A percentile compares a stretch with the other conserved stretches of the same genome.
These are phyloP conservation scores for Chelidonichthys spinosus DNA, from an alignment of 2,797 vertebrate species.

Conservation along the genomic window DNA sequence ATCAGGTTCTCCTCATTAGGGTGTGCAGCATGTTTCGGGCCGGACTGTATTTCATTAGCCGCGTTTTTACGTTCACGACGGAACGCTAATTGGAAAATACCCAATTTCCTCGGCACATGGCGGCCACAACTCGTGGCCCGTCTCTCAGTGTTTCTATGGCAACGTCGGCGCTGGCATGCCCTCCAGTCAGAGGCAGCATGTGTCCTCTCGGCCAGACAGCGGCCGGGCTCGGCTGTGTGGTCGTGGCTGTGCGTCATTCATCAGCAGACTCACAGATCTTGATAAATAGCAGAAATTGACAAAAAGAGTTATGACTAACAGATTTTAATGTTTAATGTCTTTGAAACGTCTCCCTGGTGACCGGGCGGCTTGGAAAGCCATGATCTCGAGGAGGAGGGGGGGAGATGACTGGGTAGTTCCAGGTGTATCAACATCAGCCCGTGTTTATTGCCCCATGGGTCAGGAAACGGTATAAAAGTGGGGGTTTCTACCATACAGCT, in stretches of 20 bases:
- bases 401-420: constrained; percentile 35
- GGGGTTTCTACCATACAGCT: constrained; percentile 38
- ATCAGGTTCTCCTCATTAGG: constrained; percentile 43
- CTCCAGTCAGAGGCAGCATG: constrained; percentile 21
- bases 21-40: neutral
- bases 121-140: constrained; percentile 12
- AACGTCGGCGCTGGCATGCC: constrained; percentile 13
- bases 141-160: constrained; percentile 27
- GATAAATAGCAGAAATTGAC: neutral
- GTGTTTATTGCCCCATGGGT: constrained; percentile 24
- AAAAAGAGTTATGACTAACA: constrained; percentile 55
- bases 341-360: constrained; percentile 43
- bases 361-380: constrained; percentile 27
- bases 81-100: constrained; percentile 47
- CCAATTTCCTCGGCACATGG: constrained; percentile 30
- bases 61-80: constrained; percentile 20
- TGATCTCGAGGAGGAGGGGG: constrained; percentile 4
- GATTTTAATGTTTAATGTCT: constrained; percentile 54
- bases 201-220: constrained; percentile 13
- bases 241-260: constrained; percentile 39
- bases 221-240: neutral
- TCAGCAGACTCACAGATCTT: constrained; percentile 47
- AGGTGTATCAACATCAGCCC: constrained; percentile 66
- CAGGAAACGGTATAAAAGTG: constrained; percentile 43
- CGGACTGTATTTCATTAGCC: constrained; percentile 4